Evolutionary conservation across 2,888 invertebrate species (phyloP).

Genomic region (Epinotia demarniana): DNA sequence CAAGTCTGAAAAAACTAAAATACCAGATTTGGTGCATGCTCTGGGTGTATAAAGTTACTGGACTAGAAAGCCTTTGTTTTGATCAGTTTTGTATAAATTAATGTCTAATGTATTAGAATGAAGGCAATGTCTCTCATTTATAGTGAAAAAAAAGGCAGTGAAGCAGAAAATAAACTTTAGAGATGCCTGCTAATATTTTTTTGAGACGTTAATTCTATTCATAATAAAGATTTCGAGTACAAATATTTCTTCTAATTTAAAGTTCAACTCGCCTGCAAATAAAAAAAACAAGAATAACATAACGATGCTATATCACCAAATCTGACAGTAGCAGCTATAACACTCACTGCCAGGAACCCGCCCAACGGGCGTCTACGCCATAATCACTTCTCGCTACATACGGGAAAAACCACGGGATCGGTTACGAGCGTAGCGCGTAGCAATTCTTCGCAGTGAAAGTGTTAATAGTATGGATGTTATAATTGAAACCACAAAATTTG

Average conservation of each 20-base stretch:
- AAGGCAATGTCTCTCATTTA: neutral
- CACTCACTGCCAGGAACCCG: too few species aligned
- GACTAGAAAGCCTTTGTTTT: neutral
- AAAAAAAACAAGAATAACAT: neutral
- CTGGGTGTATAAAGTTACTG: too few species aligned
- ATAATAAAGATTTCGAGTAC: conserved; percentile 29
- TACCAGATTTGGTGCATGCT: too few species aligned
- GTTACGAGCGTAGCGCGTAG: too few species aligned
- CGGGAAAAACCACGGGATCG: too few species aligned
- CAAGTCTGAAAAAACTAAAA: too few species aligned
- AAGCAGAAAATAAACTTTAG: neutral
- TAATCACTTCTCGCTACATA: too few species aligned
- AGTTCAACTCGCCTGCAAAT: neutral
- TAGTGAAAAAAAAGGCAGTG: neutral
- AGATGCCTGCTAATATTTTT: neutral
- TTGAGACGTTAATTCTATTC: neutral
- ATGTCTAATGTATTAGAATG: neutral
- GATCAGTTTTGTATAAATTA: neutral
- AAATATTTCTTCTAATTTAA: neutral
- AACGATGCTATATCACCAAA: neutral
- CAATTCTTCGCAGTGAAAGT: too few species aligned
- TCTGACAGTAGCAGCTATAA: too few species aligned
- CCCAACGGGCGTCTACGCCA: too few species aligned
- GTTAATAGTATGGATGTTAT: neutral
- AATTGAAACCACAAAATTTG: conserved; percentile 58